A percentile compares a stretch with the other conserved stretches of the same genome.
Evolutionary conservation across 2,113 vertebrate species (phyloP).

Genomic region (Antigone vipio): DNA sequence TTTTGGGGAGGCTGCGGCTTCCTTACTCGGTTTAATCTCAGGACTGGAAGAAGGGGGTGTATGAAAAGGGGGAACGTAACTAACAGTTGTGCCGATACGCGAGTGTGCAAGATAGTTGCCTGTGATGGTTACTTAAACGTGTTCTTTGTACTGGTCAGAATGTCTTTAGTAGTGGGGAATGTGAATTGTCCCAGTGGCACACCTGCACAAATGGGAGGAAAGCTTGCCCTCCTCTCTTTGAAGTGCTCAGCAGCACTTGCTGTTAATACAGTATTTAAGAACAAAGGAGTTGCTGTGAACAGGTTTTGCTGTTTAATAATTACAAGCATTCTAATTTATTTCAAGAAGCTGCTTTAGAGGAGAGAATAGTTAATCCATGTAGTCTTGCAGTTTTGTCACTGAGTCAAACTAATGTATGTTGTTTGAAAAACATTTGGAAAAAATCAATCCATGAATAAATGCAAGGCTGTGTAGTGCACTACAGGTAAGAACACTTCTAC

Average conservation of each 20-base stretch:
- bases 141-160: neutral
- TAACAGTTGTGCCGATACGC: neutral
- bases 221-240: neutral
- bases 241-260: neutral
- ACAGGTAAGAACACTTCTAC: neutral
- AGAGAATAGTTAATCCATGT: neutral
- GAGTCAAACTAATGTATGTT: neutral
- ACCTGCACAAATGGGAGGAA: neutral
- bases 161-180: neutral
- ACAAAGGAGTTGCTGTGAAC: slow-evolving; percentile 29
- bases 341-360: neutral
- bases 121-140: neutral
- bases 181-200: neutral
- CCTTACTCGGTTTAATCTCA: neutral
- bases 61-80: neutral
- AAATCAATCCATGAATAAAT: neutral
- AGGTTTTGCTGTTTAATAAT: neutral
- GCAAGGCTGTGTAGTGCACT: neutral
- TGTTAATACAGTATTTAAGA: neutral
- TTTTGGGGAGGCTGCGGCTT: neutral
- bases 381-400: neutral
- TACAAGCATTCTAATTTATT: neutral
- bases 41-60: neutral
- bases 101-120: neutral
- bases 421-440: neutral